phyloP scores from a whole-genome alignment of 2,113 vertebrate species.

The Thomomys bottae region DNA sequence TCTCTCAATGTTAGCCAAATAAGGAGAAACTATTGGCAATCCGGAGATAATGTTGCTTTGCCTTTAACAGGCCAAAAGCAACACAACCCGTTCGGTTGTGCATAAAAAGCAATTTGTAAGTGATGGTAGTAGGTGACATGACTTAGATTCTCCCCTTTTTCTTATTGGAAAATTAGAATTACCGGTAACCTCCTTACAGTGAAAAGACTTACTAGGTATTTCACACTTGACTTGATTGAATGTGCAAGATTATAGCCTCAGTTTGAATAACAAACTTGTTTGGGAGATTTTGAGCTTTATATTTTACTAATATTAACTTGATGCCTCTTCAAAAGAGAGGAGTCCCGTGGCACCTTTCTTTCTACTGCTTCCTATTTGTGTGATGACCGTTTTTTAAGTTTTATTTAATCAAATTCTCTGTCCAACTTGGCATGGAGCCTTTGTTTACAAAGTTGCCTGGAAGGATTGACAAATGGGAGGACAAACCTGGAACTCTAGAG shows the following conservation, averaged over 20 bases:
- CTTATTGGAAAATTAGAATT: slow-evolving; percentile 39
- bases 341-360: slow-evolving; percentile 59
- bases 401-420: slow-evolving; percentile 69
- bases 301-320: slow-evolving; percentile 45
- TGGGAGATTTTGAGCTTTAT: slow-evolving; percentile 6
- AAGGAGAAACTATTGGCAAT: slow-evolving; percentile 90
- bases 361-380: slow-evolving; percentile 67
- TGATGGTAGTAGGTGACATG: slow-evolving; percentile 46
- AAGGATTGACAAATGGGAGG: slow-evolving; percentile 61
- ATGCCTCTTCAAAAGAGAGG: slow-evolving; percentile 45
- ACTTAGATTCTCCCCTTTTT: slow-evolving; percentile 41
- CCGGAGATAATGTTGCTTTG: slow-evolving; percentile 88
- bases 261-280: slow-evolving; percentile 56
- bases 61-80: slow-evolving; percentile 84
- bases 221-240: slow-evolving; percentile 27
- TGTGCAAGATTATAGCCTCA: not conserved
- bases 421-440: slow-evolving; percentile 61
- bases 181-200: slow-evolving; percentile 40
- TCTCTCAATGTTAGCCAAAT: slow-evolving; percentile 91
- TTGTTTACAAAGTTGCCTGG: slow-evolving; percentile 68
- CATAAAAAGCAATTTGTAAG: slow-evolving; percentile 67
- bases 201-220: not conserved
- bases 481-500: slow-evolving; percentile 56
- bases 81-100: slow-evolving; percentile 56
- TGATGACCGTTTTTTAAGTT: slow-evolving; percentile 58